A percentile compares a stretch with the other conserved stretches of the same genome.
Conservation (phyloP, 2,113 vertebrate species). For the Crotalus horridus region DNA sequence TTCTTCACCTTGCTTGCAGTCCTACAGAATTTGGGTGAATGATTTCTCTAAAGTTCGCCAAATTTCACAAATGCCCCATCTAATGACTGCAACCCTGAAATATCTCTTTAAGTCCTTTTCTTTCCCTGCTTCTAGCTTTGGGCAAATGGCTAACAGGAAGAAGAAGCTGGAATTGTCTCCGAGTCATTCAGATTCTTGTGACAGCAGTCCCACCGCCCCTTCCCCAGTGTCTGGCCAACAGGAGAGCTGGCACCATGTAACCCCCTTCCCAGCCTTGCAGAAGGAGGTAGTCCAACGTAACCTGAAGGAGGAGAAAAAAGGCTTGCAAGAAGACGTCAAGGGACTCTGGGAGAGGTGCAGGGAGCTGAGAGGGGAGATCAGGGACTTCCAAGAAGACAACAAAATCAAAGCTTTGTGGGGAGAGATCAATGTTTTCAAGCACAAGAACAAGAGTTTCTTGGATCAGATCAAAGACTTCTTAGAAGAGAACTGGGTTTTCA, state of each 20-base stretch:
- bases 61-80: background rate
- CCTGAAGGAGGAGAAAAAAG: conserved; percentile 21
- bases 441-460: conserved; percentile 1
- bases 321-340: background rate
- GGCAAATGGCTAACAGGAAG: background rate
- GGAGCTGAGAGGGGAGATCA: conserved; percentile 6
- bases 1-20: background rate
- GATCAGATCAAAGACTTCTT: conserved; percentile 23
- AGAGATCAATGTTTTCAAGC: conserved; percentile 15
- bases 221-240: background rate
- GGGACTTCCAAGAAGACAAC: conserved; percentile 31
- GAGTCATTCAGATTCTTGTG: background rate
- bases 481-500: background rate
- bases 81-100: background rate
- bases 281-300: background rate
- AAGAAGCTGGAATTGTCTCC: background rate
- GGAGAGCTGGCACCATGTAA: conserved; percentile 9
- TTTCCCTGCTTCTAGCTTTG: background rate
- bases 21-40: background rate
- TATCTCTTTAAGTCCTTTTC: background rate
- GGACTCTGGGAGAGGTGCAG: conserved; percentile 5
- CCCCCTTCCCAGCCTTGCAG: background rate
- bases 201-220: background rate
- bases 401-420: conserved; percentile 8
- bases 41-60: background rate